Evolutionary conservation across 2,113 vertebrate species (phyloP).

Genomic region (Tachysurus fulvidraco): DNA sequence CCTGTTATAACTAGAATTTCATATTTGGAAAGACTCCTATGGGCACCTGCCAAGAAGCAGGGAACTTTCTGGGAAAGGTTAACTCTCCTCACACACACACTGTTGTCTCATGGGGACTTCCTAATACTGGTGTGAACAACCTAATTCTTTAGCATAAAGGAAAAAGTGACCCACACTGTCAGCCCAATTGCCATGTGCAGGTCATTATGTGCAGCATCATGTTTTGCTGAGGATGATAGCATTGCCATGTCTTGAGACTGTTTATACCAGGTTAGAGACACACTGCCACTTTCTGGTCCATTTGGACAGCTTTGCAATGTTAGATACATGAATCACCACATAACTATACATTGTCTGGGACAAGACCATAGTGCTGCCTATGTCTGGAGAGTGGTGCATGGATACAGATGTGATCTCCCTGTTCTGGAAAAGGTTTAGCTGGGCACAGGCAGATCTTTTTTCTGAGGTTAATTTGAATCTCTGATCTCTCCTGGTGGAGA

Average conservation of each 20-base stretch:
- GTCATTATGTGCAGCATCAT: background rate
- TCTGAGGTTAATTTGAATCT: background rate
- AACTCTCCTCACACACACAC: too few species aligned
- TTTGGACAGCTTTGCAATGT: background rate
- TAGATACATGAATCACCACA: background rate
- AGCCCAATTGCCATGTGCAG: background rate
- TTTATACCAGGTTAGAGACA: background rate
- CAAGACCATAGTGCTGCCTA: background rate
- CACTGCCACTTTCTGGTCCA: background rate
- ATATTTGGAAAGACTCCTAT: too few species aligned
- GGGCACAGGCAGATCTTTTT: background rate
- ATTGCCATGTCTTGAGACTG: background rate
- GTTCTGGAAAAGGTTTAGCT: background rate
- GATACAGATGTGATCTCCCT: too few species aligned
- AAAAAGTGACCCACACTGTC: background rate
- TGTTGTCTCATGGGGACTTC: too few species aligned
- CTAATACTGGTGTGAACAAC: background rate
- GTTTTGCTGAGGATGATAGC: background rate
- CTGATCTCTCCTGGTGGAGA: background rate
- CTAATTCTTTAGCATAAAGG: background rate
- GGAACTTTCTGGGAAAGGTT: too few species aligned
- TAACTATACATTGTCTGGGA: background rate
- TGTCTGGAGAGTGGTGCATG: background rate
- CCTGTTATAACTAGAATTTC: too few species aligned
- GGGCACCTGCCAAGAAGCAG: too few species aligned